Evolutionary conservation across 1,140 invertebrate genomes (phyloP).

Genomic region (Drepana arcuata): DNA sequence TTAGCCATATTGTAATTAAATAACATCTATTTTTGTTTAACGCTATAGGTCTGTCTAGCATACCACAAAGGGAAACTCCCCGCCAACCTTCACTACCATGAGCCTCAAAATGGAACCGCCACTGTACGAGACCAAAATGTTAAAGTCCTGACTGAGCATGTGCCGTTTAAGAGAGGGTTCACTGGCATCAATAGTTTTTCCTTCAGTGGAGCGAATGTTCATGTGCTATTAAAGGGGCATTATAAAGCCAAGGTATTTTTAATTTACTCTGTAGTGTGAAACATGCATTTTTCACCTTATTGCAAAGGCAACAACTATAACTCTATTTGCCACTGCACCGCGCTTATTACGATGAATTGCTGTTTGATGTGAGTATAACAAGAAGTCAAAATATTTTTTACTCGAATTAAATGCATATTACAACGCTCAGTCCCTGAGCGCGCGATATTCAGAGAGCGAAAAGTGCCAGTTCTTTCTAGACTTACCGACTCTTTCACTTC

Average conservation of each 20-base stretch:
- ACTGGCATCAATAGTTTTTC: conserved; percentile 94
- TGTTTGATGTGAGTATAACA: not conserved
- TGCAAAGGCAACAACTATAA: too few species aligned
- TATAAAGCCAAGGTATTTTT: conserved; percentile 23
- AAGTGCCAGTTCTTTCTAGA: too few species aligned
- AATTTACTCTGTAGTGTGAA: not conserved
- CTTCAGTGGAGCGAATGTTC: conserved; percentile 95
- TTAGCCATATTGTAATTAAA: too few species aligned
- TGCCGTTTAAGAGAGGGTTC: conserved; percentile 84
- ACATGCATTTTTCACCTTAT: not conserved
- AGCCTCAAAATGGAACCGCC: conserved; percentile 81
- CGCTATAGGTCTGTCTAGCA: conserved; percentile 61
- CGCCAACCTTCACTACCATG: conserved; percentile 89
- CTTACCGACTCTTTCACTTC: too few species aligned
- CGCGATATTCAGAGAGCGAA: not conserved
- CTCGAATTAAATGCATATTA: not conserved
- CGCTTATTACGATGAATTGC: not conserved
- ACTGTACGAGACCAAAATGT: conserved; percentile 83
- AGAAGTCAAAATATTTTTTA: not conserved
- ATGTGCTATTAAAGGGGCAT: conserved; percentile 82
- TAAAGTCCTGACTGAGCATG: conserved; percentile 82
- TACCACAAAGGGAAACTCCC: conserved; percentile 90
- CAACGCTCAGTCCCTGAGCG: not conserved
- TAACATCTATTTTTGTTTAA: too few species aligned
- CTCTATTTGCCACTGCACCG: too few species aligned